phyloP scores from a whole-genome alignment of 2,888 invertebrate genomes.

The Ophion slaviceki region DNA sequence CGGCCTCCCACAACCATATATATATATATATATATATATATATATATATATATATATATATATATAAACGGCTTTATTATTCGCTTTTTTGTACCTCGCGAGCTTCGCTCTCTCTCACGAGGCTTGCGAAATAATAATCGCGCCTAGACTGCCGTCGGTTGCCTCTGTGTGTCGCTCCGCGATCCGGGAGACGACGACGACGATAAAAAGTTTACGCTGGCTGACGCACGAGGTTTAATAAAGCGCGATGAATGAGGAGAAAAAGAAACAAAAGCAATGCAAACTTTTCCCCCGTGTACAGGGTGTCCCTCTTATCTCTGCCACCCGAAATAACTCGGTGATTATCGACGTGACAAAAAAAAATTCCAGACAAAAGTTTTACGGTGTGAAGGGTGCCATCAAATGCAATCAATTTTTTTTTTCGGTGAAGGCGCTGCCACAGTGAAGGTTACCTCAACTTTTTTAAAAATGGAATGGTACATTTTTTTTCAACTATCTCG shows the following conservation, averaged over 20 bases:
- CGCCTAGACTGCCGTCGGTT: slow-evolving; percentile 1
- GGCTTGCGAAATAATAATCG: slow-evolving; percentile 63
- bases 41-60: background rate
- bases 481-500: too few species aligned
- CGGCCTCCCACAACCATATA: slow-evolving; percentile 37
- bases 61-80: slow-evolving; percentile 32
- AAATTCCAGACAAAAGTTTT: too few species aligned
- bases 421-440: too few species aligned
- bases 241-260: slow-evolving; percentile 40
- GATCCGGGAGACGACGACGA: slow-evolving; percentile 56
- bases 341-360: too few species aligned
- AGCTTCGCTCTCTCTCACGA: slow-evolving; percentile 45
- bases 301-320: too few species aligned
- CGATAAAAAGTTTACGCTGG: slow-evolving; percentile 52
- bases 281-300: background rate
- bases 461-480: too few species aligned
- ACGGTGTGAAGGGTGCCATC: too few species aligned
- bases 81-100: slow-evolving; percentile 30
- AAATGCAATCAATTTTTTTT: too few species aligned
- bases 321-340: too few species aligned
- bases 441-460: too few species aligned
- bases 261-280: slow-evolving; percentile 32
- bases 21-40: background rate
- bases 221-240: slow-evolving; percentile 60
- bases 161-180: slow-evolving; percentile 31